Evolutionary conservation across 2,797 vertebrate genomes (phyloP), one percentile per base, ranked within the genome.

Genomic region (Salarias fasciatus): DNA sequence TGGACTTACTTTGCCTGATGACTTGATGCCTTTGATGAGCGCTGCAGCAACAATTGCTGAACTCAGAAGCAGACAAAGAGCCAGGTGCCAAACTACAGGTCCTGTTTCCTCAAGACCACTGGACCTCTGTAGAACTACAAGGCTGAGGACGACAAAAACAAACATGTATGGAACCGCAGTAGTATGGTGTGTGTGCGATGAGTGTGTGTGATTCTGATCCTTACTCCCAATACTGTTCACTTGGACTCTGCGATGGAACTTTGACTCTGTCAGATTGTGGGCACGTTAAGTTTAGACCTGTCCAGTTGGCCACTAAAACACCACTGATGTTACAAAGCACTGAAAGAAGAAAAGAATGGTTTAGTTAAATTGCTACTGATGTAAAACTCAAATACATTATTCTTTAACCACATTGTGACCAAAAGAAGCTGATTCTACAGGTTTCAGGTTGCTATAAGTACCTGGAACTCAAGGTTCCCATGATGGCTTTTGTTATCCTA

Each of bases 221-320:
- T 95, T 92, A 99, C 97, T 98, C 93, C 96, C 97, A 99, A 82
- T 96, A 99, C 44, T 94, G 94, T 57, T 98, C 96, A 55, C 92
- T 99, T 12, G 93, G 93, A 80, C 93, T 95, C 80, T 95, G 93
- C 37, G 89, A 79, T 11, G 88, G 51, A 29, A 61, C 61, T 52
- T 69, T 85, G 63, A 67, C 49, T 2, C 73, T 18, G 46, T 81
- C 75, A 11, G 80, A 80, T 6, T 83, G 82, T 11, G 84, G 33
- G 73, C 95, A 97, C 0, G 91, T 94, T 36, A 60, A 63, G 75
- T 95, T 95, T 15, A 86, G 81, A 48, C 80, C 87, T 0, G 92
- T 93, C 77, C 82, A 85, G 84, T 97, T 97, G 11, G 74, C 54
- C 31, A 45, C 36, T 51, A 89, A 24, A 24, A 45, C 42, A 30